These are phyloP conservation scores for Pterophyllum scalare DNA, from an alignment of 2,113 vertebrate species.

Conservation along the genomic window DNA sequence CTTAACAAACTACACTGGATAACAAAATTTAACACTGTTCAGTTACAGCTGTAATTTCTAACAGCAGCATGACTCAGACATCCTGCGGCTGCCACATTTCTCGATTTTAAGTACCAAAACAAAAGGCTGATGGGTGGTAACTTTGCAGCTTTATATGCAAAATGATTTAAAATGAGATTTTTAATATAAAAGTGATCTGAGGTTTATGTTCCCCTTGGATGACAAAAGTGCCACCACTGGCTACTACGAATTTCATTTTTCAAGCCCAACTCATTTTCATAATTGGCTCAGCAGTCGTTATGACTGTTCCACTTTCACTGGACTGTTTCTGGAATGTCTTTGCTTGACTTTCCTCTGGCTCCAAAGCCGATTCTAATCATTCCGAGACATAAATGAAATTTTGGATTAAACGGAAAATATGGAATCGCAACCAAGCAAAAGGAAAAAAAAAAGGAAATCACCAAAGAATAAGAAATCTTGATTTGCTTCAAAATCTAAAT, in stretches of 20 bases:
- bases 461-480: neutral
- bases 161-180: neutral
- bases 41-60: neutral
- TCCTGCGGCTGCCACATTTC: neutral
- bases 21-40: neutral
- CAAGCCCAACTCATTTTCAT: neutral
- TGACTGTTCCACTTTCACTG: neutral
- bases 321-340: neutral
- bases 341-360: neutral
- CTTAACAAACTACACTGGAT: neutral
- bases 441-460: fast-evolving
- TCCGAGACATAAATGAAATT: neutral
- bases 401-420: neutral
- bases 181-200: neutral
- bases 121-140: neutral
- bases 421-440: neutral
- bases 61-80: fast-evolving
- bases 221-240: neutral
- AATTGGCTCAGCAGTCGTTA: neutral
- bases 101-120: neutral
- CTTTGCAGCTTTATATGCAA: neutral
- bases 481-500: neutral
- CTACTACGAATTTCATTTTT: neutral
- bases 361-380: neutral
- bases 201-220: neutral